Evolutionary conservation across 2,888 invertebrate species (phyloP), one percentile per base, ranked within the genome.

Genomic region (Flexamia atlantica): DNA sequence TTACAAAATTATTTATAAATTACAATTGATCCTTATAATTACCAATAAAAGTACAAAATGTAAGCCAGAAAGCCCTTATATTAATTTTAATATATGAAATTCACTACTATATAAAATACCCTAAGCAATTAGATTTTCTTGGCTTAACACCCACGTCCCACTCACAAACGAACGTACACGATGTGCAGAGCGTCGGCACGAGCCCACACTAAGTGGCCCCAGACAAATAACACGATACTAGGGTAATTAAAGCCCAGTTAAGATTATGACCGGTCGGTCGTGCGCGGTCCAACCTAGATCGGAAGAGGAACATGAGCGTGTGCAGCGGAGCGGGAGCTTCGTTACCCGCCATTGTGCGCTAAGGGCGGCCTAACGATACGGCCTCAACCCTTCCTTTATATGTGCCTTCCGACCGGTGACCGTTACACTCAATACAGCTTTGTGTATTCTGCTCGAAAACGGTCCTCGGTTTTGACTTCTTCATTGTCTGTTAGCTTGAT

Each of bases 301-400:
- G 74, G 46, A 46, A 14, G 23, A 7, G 50, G 23, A 40, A 64
- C 64, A 64, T 64, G 10, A 20, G 23, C 20, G 1, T 4, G 64
- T 14, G 28, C 64, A n/a, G 28, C 10, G 28, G 25, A 36, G 36
- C 74, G 50, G 12, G 50, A 7, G 32, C 20, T 76, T 76, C 74
- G 50, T 76, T 76, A 76, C 74, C 40, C 20, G 25, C 28, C 74
- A 76, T 76, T 76, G 74, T 76, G 46, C 46, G 25, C 74, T 46
- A 76, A 76, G 74, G 74, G 74, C 50, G 74, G 74, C 23, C 28
- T 76, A 28, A 76, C 74, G 74, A 76, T 76, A 76, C 74, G 28
- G 23, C 74, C 74, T 0, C 74, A 25, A 10, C 74, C 74, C 28
- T 28, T 72, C 64, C 64, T 64, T 64, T 64, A 64, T 60, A 5